Conservation (phyloP, 2,113 vertebrate species). For the Alethe castanea region DNA sequence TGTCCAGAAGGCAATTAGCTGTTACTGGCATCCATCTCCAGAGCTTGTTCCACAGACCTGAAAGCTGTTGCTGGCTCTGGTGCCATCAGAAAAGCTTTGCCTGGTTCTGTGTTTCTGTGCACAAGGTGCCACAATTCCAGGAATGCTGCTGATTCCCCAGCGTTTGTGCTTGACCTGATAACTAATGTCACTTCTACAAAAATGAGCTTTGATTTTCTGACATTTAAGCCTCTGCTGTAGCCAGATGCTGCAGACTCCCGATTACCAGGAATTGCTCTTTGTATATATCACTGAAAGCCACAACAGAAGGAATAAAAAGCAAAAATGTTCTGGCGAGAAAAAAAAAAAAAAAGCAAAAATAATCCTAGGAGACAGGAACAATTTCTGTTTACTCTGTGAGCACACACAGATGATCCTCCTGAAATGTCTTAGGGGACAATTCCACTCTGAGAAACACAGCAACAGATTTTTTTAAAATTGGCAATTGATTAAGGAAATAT, state of each 20-base stretch:
- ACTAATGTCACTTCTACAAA: background rate
- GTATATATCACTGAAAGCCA: background rate
- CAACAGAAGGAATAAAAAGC: background rate
- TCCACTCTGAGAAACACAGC: background rate
- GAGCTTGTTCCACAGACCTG: background rate
- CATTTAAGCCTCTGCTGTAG: background rate
- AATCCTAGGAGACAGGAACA: background rate
- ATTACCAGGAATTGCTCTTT: background rate
- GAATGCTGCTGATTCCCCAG: background rate
- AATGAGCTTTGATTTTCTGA: background rate
- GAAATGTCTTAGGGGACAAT: background rate
- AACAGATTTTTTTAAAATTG: background rate
- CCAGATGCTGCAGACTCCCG: background rate
- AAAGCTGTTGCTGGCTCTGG: background rate
- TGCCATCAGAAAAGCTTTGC: background rate
- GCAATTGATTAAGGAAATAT: background rate
- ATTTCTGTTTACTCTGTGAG: background rate
- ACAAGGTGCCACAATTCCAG: background rate
- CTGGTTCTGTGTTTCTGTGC: background rate
- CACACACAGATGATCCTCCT: background rate
- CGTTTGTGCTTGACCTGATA: background rate
- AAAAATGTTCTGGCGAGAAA: background rate
- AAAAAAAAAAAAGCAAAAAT: background rate
- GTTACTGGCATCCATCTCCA: background rate
- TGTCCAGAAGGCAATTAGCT: background rate